Evolutionary conservation across 2,113 vertebrate genomes (phyloP), one percentile per base, ranked within the genome.

Genomic region (Anser cygnoides): DNA sequence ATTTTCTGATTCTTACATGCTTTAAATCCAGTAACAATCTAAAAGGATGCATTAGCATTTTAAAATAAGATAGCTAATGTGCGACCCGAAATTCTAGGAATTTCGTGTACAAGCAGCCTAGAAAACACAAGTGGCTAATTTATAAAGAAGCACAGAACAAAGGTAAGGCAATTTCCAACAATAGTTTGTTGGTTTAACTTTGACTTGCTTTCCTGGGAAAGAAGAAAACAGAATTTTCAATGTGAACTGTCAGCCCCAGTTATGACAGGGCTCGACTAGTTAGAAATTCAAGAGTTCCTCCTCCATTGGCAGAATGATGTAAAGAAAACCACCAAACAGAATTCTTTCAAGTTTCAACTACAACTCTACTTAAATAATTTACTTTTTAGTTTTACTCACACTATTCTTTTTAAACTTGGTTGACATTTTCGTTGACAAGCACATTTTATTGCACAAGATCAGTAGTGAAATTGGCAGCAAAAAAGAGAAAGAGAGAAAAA

Each of bases 181-280:
- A 97, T 96, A 97, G 98, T 98, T 98, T 98, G 98, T 98, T 98
- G 97, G 96, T 97, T 98, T 98, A 98, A 98, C 98, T 98, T 97
- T 98, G 98, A 98, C 97, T 98, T 98, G 96, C 98, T 98, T 98
- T 98, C 97, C 97, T 96, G 97, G 95, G 97, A 98, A 98, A 96
- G 97, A 97, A 98, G 97, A 98, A 98, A 98, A 98, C 98, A 98
- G 98, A 98, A 98, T 98, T 98, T 98, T 98, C 98, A 97, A 98
- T 98, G 97, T 97, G 98, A 98, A 97, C 98, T 98, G 98, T 98
- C 98, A 98, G 96, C 95, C 97, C 89, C 94, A 83, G 96, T 98
- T 98, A 98, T 98, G 98, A 98, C 98, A 98, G 98, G 96, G 87
- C 83, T 97, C 96, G 95, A 95, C 98, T 98, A 97, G 97, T 96